Base-by-base conservation (phyloP, 2,113 vertebrate genomes). In the Condylura cristata region DNA sequence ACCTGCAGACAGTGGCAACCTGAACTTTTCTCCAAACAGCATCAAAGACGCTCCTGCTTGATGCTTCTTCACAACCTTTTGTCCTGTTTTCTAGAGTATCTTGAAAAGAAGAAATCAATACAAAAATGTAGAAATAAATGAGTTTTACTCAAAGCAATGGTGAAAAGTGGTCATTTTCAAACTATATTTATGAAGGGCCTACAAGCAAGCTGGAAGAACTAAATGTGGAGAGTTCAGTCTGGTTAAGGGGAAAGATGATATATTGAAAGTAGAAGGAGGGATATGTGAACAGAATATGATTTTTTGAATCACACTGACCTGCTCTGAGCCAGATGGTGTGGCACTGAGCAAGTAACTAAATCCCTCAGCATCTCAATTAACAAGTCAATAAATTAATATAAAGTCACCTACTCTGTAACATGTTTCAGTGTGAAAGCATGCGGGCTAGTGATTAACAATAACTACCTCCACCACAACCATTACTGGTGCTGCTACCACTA, bases 111-210 rank as follows among this genome's bases (percentile, higher is more conserved):
- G 5, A 86, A 58, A 22, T 5, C 51, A 12, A 10, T 60, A 12
- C 16, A 56, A 79, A 94, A 71, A 81, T n/a, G 44, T 0, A 63
- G 60, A 46, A 83, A 41, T 22, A 26, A 74, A 28, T 44, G 37
- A 70, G 1, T 89, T 89, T 80, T 94, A 30, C 46, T 91, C 61
- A 72, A 89, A 93, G 70, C 46, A 53, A 61, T 72, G 61, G 39
- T 80, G 53, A 61, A 12, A 83, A 78, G 5, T 56, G 61, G 37
- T 34, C 46, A 76, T 44, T 82, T 26, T 84, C 26, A 89, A 89
- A 65, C 60, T 51, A 53, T 86, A 5, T 44, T 30, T 53, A 12
- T 61, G 60, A 46, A 58, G 24, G 39, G 81, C 24, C 44, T 88
- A 74, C 24, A 76, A 65, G 12, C 1, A 26, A 66, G n/a, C 26